phyloP scores from a whole-genome alignment of 2,113 vertebrate species.

The Tonatia bakeri region DNA sequence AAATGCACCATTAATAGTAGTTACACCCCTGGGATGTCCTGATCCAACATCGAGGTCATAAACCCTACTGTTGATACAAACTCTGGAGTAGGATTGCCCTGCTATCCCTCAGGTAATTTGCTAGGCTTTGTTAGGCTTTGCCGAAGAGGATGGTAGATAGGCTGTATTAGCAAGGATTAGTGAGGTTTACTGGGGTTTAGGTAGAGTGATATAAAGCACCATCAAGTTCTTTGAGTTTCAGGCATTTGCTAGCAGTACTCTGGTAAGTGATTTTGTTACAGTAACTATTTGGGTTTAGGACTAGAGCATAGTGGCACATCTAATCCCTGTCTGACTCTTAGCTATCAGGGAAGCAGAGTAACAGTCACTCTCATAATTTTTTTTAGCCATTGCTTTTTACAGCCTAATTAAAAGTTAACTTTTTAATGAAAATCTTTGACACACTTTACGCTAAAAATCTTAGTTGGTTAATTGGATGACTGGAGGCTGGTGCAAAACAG shows the following conservation, averaged over 20 bases:
- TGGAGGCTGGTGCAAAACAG: neutral
- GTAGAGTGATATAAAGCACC: neutral
- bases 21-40: slow-evolving; percentile 20
- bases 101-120: neutral
- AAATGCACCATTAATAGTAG: neutral
- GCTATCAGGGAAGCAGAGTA: neutral
- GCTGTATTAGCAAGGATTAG: neutral
- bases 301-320: neutral
- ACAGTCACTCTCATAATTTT: neutral
- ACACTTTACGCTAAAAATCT: neutral
- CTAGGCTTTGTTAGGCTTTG: neutral
- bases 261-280: neutral
- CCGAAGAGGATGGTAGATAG: neutral
- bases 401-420: neutral
- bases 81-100: neutral
- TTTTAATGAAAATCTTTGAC: neutral
- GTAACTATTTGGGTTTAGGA: neutral
- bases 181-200: neutral
- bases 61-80: rapidly evolving
- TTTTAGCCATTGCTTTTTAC: neutral
- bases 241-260: slow-evolving; percentile 39
- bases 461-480: neutral
- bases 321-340: slow-evolving; percentile 1
- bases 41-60: slow-evolving; percentile 47
- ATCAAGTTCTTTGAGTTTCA: slow-evolving; percentile 63